Percentiles rank a stretch among this genome's conserved stretches.
These are phyloP conservation scores for Diceros bicornis DNA, from an alignment of 2,797 vertebrate species.

Conservation along the genomic window DNA sequence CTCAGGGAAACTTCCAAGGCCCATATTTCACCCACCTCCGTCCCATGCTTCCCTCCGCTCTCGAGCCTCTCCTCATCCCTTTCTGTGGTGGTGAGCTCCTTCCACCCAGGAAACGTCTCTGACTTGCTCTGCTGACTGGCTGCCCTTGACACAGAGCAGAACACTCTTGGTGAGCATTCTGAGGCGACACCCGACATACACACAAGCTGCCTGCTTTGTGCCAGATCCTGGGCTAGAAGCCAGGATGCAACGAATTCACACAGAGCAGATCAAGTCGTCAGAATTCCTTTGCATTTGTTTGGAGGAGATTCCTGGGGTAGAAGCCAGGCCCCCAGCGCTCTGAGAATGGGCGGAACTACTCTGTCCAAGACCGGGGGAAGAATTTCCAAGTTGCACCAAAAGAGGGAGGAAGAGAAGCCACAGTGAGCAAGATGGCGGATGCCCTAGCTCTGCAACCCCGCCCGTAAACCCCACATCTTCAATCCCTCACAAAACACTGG, in stretches of 20 bases:
- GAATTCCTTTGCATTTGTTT: fast-evolving
- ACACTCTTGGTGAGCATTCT: no score
- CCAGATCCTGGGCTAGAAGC: neutral
- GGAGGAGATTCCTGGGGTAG: neutral
- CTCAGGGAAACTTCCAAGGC: neutral
- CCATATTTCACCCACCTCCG: fast-evolving
- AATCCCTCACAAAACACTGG: neutral
- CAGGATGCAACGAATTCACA: fast-evolving
- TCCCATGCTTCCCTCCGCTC: fast-evolving
- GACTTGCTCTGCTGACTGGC: no score
- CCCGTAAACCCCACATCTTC: no score
- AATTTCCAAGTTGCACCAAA: neutral
- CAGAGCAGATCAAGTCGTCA: neutral
- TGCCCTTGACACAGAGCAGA: no score
- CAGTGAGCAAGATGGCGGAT: fast-evolving
- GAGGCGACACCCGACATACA: no score
- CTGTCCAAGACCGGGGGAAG: neutral
- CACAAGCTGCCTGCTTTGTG: neutral
- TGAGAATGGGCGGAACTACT: neutral
- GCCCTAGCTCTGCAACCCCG: fast-evolving
- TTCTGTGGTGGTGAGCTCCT: neutral
- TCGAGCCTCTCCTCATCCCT: neutral
- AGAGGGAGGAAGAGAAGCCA: neutral
- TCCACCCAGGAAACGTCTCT: no score
- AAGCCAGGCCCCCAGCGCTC: neutral